Conservation (phyloP, 2,888 invertebrate species). For the Dascillus cervinus region DNA sequence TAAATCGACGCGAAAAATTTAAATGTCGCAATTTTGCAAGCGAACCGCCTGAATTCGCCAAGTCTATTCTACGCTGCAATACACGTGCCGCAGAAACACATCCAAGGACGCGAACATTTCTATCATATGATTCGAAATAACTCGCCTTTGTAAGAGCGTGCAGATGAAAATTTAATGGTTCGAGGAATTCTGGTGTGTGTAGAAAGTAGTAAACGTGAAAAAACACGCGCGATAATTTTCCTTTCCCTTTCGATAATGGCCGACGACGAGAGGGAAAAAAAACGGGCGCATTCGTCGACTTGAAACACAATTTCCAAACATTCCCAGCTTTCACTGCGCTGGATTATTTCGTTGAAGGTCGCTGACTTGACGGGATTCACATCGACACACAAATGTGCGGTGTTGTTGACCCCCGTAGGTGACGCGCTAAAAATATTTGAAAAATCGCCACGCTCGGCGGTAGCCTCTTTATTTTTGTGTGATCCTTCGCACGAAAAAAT, state of each 20-base stretch:
- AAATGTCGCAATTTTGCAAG: too few species aligned
- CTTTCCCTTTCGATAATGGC: slow-evolving; percentile 6
- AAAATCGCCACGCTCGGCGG: too few species aligned
- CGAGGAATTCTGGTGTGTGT: too few species aligned
- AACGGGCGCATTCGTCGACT: too few species aligned
- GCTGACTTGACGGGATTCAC: slow-evolving; percentile 22
- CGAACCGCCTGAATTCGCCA: background rate
- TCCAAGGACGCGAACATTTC: slow-evolving; percentile 12
- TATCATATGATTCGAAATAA: slow-evolving; percentile 11
- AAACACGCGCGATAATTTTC: slow-evolving; percentile 2
- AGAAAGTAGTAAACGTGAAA: slow-evolving; percentile 1
- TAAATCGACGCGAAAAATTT: too few species aligned
- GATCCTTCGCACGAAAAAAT: background rate
- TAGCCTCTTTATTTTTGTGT: too few species aligned
- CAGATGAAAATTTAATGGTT: too few species aligned
- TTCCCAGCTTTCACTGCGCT: slow-evolving; percentile 25
- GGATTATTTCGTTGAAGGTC: slow-evolving; percentile 21
- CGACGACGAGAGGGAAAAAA: too few species aligned
- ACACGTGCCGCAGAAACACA: slow-evolving; percentile 11
- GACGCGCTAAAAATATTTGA: too few species aligned
- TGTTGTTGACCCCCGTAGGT: slow-evolving; percentile 37
- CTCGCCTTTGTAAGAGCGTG: too few species aligned
- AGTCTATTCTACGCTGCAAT: slow-evolving; percentile 13
- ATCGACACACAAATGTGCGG: slow-evolving; percentile 21
- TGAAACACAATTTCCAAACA: slow-evolving; percentile 5